These are phyloP conservation scores for Diplodus sargus DNA, from an alignment of 2,797 vertebrate species.

Conservation along the genomic window DNA sequence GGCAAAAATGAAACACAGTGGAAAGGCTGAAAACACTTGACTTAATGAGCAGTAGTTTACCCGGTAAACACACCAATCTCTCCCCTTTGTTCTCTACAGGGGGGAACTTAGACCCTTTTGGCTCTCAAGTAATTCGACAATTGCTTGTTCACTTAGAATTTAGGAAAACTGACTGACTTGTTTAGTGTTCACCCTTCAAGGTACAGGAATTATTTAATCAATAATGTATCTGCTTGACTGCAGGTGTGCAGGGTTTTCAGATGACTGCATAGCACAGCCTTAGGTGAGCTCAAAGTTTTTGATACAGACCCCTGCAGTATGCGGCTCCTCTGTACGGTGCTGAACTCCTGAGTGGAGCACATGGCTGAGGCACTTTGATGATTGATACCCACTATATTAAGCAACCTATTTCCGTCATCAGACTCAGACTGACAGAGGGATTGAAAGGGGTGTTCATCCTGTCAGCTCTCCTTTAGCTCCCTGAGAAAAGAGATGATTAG, in stretches of 20 bases:
- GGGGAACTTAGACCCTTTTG: not conserved
- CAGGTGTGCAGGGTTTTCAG: not conserved
- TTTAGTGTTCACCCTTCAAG: not conserved
- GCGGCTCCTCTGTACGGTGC: not conserved
- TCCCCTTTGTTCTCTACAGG: not conserved
- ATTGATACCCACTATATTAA: not conserved
- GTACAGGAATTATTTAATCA: not conserved
- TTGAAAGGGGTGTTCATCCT: slow-evolving; percentile 26
- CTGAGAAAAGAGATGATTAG: not conserved
- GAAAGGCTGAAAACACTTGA: no score
- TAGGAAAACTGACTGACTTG: not conserved
- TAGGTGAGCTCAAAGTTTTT: not conserved
- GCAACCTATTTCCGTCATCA: not conserved
- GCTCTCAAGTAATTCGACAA: not conserved
- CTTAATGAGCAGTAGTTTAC: no score
- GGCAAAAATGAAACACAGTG: no score
- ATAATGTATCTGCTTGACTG: not conserved
- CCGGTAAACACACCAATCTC: no score
- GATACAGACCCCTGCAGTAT: not conserved
- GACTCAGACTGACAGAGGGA: not conserved
- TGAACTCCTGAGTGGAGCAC: not conserved
- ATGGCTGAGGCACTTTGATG: not conserved
- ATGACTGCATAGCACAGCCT: not conserved
- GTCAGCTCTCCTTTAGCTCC: slow-evolving; percentile 3
- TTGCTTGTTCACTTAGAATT: not conserved